Evolutionary conservation across 1,140 invertebrate species (phyloP), one percentile per base, ranked within the genome.

Genomic region (Drosophila repletoides): DNA sequence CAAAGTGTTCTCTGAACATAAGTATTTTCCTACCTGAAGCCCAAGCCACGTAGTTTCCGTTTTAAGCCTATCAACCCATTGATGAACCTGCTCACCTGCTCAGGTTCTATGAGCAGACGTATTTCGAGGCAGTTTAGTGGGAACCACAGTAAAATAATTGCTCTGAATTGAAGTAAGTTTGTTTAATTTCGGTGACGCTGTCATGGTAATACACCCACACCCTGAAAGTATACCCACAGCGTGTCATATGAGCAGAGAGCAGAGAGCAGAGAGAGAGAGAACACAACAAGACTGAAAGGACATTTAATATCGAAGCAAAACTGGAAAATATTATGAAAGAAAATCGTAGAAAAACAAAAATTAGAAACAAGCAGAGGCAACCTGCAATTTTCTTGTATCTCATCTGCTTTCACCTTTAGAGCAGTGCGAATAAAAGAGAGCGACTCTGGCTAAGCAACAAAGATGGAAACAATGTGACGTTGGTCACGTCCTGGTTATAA

Each of bases 71-170:
- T 36, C 38, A 15, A 22, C 10, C 12, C 2, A 17, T n/a, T n/a
- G n/a, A n/a, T n/a, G n/a, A n/a, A n/a, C n/a, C n/a, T n/a, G n/a
- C n/a, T n/a, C n/a, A n/a, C n/a, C n/a, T n/a, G n/a, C n/a, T n/a
- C n/a, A n/a, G n/a, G n/a, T n/a, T n/a, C n/a, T n/a, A n/a, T n/a
- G n/a, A n/a, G n/a, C n/a, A n/a, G n/a, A 40, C 17, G 4, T 17
- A 53, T 34, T 58, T 59, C 28, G 15, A 58, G 51, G 31, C 49
- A 19, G 19, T 12, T 40, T 24, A 15, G n/a, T 36, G 22, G 10
- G 12, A 56, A 46, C 21, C 26, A 45, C 24, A 56, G 43, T 22
- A 45, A 58, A 65, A 48, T 58, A 40, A 58, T 58, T 65, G 41
- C n/a, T 34, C 17, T 60, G 34, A 22, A n/a, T 48, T 7, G 34